Conservation (phyloP, 2,113 vertebrate species). For the Pholis gunnellus region DNA sequence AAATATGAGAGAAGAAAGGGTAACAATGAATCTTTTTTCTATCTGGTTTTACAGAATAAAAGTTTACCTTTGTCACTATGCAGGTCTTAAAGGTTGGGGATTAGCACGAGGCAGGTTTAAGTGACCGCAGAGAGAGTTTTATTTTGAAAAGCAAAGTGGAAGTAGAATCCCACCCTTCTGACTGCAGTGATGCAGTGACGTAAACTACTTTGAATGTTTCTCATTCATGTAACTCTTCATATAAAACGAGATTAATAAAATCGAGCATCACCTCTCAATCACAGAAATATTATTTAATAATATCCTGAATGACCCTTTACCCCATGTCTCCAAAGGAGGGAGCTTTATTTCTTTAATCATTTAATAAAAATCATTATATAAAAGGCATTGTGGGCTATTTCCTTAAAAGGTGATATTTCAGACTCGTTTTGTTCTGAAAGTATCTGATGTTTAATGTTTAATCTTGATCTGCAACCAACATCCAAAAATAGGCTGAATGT, state of each 20-base stretch:
- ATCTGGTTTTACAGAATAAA: background rate
- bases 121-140: constrained; percentile 22
- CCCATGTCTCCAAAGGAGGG: background rate
- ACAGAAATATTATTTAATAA: background rate
- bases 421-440: too few relatives aligned
- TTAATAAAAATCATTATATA: background rate
- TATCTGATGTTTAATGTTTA: background rate
- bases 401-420: background rate
- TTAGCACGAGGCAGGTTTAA: background rate
- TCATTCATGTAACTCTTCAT: background rate
- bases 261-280: background rate
- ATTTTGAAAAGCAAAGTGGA: constrained; percentile 41
- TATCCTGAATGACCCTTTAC: background rate
- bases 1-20: background rate
- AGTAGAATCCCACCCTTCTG: background rate
- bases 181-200: too few relatives aligned
- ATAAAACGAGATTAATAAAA: background rate
- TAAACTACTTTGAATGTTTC: background rate
- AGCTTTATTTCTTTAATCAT: background rate
- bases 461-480: background rate
- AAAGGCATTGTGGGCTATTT: background rate
- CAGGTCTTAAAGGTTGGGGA: background rate
- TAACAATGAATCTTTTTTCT: background rate
- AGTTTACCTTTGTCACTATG: background rate
- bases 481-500: background rate